phyloP scores from a whole-genome alignment of 1,140 invertebrate genomes.

The Delia radicum region DNA sequence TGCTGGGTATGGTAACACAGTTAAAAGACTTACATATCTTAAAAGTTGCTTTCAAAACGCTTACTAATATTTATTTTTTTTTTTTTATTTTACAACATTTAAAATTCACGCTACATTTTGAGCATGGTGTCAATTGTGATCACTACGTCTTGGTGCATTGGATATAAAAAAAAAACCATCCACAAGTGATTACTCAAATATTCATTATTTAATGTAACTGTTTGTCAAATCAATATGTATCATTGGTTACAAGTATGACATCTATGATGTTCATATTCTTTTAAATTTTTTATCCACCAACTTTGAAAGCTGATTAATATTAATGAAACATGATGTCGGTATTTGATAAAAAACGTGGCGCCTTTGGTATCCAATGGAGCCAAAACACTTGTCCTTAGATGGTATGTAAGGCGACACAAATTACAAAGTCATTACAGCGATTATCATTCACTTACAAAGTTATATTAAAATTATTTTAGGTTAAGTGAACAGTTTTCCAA shows the following conservation, averaged over 20 bases:
- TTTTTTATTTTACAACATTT: no score
- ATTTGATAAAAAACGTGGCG: neutral
- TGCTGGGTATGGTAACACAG: no score
- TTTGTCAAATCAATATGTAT: neutral
- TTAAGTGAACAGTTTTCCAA: no score
- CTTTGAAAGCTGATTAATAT: neutral
- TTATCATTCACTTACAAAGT: neutral
- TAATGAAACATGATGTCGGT: conserved; percentile 1
- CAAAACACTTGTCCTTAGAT: neutral
- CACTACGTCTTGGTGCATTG: no score
- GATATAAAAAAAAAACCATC: no score
- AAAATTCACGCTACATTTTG: no score
- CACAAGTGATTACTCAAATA: neutral
- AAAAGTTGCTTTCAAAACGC: no score
- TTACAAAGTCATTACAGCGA: neutral
- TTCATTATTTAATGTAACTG: neutral
- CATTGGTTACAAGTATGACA: neutral
- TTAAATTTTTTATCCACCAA: neutral
- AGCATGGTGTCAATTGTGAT: no score
- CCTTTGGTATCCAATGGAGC: neutral
- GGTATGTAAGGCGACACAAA: neutral
- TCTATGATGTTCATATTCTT: neutral
- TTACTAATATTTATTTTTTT: no score
- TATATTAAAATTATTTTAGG: no score
- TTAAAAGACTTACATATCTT: no score